Base-by-base conservation (phyloP, 2,113 vertebrate species). In the Salminus brasiliensis region DNA sequence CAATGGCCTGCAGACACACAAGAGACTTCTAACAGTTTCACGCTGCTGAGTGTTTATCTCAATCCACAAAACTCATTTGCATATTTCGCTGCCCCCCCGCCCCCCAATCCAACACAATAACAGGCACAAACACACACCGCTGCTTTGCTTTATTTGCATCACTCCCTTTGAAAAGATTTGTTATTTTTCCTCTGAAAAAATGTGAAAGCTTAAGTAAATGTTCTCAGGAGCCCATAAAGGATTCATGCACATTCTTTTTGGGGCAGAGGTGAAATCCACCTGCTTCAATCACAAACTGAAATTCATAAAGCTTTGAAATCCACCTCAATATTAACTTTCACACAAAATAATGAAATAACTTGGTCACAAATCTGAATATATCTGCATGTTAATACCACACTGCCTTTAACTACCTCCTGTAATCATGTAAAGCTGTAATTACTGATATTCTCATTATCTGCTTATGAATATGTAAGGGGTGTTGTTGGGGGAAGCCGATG, bases 1-100 rank as follows among this genome's bases (percentile, higher is more conserved):
- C 23, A 66, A 66, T 34, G 36, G 62, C 62, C 32, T 39, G 62
- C 62, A 66, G 62, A 66, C 36, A 66, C 62, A 66, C 62, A 39
- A 36, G 21, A 66, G 60, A 21, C 34, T 32, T 63, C 18, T 11
- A 66, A 21, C 62, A n/a, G 18, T 39, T 66, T 66, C 30, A 66
- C 23, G 36, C 21, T 15, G 36, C 52, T 5, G 32, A 36, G 32
- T 62, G 15, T 65, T 27, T 39, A 66, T 66, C 62, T 66, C 62
- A 39, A 66, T 29, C 62, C 60, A 36, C 30, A 63, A 34, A 36
- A 7, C 60, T 66, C 62, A 66, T 66, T 39, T 66, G n/a, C 32
- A 36, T 66, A 66, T 66, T 39, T 21, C 23, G 21, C 62, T n/a
- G 10, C 16, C 9, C 15, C 60, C 60, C 16, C 16, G n/a, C n/a